phyloP scores from a whole-genome alignment of 2,113 vertebrate genomes.

The Uropsilus gracilis region DNA sequence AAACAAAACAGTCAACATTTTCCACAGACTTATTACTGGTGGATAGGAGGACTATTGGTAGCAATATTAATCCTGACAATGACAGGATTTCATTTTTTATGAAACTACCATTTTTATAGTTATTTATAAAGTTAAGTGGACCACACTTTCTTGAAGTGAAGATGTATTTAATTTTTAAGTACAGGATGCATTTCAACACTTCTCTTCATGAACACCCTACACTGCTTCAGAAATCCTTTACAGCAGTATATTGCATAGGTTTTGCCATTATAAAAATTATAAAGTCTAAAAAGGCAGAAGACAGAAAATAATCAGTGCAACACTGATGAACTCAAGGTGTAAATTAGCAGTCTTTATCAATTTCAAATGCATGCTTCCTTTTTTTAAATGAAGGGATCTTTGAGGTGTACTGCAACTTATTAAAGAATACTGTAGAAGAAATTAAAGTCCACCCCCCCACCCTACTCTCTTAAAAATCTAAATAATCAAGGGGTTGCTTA shows the following conservation, averaged over 20 bases:
- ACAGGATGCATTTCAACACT: constrained; percentile 68
- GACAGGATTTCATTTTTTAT: no score
- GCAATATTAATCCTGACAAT: constrained; percentile 9
- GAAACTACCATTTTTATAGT: background rate
- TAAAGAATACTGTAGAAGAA: background rate
- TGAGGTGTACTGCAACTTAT: constrained; percentile 34
- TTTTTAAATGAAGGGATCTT: constrained; percentile 54
- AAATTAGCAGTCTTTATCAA: constrained; percentile 74
- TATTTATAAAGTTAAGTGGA: constrained; percentile 43
- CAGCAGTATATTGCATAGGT: constrained; percentile 71
- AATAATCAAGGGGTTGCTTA: constrained; percentile 42
- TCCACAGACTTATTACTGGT: background rate
- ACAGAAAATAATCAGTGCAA: constrained; percentile 74
- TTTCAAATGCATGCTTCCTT: constrained; percentile 71
- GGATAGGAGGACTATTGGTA: background rate
- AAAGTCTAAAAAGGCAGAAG: constrained; percentile 74
- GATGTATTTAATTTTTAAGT: constrained; percentile 62
- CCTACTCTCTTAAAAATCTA: constrained; percentile 10
- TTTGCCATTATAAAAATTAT: constrained; percentile 79
- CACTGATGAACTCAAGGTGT: constrained; percentile 75
- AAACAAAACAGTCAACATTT: background rate
- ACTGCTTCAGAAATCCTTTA: constrained; percentile 62
- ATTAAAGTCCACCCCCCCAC: constrained; percentile 6
- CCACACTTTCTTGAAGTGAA: constrained; percentile 36
- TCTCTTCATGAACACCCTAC: constrained; percentile 57